Evolutionary conservation across 2,888 invertebrate genomes (phyloP).

Genomic region (Mechanitis mazaeus): DNA sequence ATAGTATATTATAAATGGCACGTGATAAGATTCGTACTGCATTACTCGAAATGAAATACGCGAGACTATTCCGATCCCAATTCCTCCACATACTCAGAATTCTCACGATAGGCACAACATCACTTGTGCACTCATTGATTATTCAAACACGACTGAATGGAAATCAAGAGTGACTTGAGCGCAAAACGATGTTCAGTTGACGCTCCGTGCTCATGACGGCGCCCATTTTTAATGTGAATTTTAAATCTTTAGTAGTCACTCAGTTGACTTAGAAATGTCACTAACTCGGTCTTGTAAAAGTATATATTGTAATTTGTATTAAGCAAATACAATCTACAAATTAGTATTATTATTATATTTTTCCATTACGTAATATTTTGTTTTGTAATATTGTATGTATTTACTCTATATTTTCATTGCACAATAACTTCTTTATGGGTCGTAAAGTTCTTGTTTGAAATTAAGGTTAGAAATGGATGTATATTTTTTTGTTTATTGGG

Average conservation of each 20-base stretch:
- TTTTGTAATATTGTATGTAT: constrained; percentile 7
- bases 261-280: not conserved
- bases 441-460: constrained; percentile 24
- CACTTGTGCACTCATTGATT: constrained; percentile 21
- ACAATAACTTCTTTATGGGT: constrained; percentile 31
- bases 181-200: constrained; percentile 16
- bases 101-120: constrained; percentile 3
- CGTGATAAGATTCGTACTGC: constrained; percentile 14
- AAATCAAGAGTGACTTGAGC: constrained; percentile 15
- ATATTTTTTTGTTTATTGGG: not conserved
- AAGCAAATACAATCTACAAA: not conserved
- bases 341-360: not conserved
- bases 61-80: constrained; percentile 8
- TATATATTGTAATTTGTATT: too few species aligned
- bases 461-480: not conserved
- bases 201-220: constrained; percentile 16
- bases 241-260: constrained; percentile 11
- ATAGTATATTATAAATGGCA: not conserved
- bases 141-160: constrained; percentile 23
- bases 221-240: constrained; percentile 10
- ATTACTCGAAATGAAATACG: constrained; percentile 17
- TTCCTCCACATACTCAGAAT: constrained; percentile 12
- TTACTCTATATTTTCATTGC: constrained; percentile 22
- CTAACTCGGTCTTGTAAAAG: too few species aligned
- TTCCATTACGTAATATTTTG: constrained; percentile 6